Evolutionary conservation across 2,888 invertebrate species (phyloP), one percentile per base, ranked within the genome.

Genomic region (Calliopum simillimum): DNA sequence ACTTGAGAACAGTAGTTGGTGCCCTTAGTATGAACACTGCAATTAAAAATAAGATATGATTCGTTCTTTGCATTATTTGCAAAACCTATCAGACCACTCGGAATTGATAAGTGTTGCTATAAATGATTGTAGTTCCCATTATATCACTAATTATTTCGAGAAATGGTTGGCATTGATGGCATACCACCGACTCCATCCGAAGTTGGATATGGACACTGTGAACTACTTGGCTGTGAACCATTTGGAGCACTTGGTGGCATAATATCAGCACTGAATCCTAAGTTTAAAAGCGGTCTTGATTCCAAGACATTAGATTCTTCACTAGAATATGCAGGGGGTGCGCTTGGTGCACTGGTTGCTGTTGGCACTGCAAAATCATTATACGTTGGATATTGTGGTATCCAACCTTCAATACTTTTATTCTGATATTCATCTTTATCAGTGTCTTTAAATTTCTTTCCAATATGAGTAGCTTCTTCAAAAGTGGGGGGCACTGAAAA

Each of bases 321-420:
- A 46, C 3, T 14, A n/a, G 4, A 41, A 16, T n/a, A n/a, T 46
- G 5, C 5, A 49, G 16, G 71, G 62, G 73, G 71, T n/a, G n/a
- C n/a, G n/a, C n/a, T n/a, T 33, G 33, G 33, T 6, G 33, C 33
- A 33, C 33, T 33, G 5, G 33, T 8, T 8, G 72, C 71, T 33
- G 66, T 70, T 6, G 76, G 73, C n/a, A 55, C 19, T 4, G 69
- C 74, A 65, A 76, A 77, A 65, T 77, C 76, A 4, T 71, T 77
- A 55, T 78, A 79, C 73, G 77, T 77, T 2, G 79, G 79, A 69
- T 79, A 79, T 16, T 78, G 71, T 2, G 79, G 79, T 41, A 77
- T 70, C 63, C 75, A 79, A 1, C 74, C 78, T 65, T 76, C 77
- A 0, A 3, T 33, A 33, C 33, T 33, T 8, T 33, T 8, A 6